A percentile compares a stretch with the other conserved stretches of the same genome.
Conservation (phyloP, 2,113 vertebrate species). For the Etheostoma cragini region DNA sequence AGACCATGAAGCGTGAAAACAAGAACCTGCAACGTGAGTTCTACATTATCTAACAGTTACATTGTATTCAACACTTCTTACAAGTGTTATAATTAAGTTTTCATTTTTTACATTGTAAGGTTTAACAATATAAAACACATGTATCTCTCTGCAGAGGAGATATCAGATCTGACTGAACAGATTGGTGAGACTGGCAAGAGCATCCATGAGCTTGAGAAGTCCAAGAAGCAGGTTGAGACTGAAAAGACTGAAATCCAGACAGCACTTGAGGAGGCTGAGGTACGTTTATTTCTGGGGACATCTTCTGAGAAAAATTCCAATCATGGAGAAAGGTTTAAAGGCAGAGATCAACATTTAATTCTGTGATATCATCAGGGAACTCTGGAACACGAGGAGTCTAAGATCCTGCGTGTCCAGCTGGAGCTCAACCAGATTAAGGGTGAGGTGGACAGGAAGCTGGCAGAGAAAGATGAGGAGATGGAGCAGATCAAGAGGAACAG, state of each 20-base stretch:
- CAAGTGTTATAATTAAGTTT: not conserved
- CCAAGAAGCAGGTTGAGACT: too few relatives aligned
- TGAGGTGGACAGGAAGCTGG: too few relatives aligned
- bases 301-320: too few relatives aligned
- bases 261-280: not conserved
- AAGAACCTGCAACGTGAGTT: constrained; percentile 72
- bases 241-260: not conserved
- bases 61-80: not conserved
- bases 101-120: not conserved
- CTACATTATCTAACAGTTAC: not conserved
- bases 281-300: not conserved
- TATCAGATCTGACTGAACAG: too few relatives aligned
- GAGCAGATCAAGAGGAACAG: constrained; percentile 40
- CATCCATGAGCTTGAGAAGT: constrained; percentile 20
- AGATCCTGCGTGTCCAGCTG: too few relatives aligned
- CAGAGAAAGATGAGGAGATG: too few relatives aligned
- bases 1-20: constrained; percentile 46
- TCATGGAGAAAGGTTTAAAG: too few relatives aligned
- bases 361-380: too few relatives aligned
- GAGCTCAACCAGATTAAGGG: too few relatives aligned
- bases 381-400: constrained; percentile 22
- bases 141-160: too few relatives aligned
- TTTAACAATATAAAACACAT: not conserved
- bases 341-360: too few relatives aligned
- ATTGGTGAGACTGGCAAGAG: too few relatives aligned